Evolutionary conservation across 1,140 invertebrate species (phyloP).

Genomic region (Sycophaga agraensis): DNA sequence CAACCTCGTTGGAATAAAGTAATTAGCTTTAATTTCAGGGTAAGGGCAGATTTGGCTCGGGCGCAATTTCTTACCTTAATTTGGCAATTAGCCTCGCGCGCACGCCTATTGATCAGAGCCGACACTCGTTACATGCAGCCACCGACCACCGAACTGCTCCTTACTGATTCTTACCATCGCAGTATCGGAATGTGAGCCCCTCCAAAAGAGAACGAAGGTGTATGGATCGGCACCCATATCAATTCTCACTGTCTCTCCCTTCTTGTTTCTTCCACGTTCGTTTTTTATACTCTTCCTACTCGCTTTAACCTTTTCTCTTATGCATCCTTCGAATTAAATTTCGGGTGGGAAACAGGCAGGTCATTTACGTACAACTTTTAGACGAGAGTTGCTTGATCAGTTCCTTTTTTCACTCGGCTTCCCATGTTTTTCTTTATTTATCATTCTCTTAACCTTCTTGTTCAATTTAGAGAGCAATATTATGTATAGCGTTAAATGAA

Average conservation of each 20-base stretch:
- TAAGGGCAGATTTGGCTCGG: conserved; percentile 24
- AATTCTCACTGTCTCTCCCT: neutral
- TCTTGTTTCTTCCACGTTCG: neutral
- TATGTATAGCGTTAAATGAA: conserved; percentile 6
- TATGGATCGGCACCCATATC: neutral
- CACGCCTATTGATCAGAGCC: conserved; percentile 29
- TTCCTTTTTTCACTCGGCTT: neutral
- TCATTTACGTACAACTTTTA: conserved; percentile 26
- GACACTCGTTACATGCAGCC: conserved; percentile 26
- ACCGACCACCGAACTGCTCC: no score
- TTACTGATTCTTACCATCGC: no score
- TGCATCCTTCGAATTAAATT: conserved; percentile 23
- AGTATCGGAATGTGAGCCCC: neutral
- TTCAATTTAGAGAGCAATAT: conserved; percentile 21
- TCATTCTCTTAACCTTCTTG: neutral
- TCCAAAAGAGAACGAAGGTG: neutral
- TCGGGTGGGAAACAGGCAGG: neutral
- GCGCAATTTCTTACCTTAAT: conserved; percentile 25
- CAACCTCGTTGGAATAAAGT: conserved; percentile 42
- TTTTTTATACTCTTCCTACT: neutral
- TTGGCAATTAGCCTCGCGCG: conserved; percentile 42
- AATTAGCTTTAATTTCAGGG: conserved; percentile 43
- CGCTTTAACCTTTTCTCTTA: conserved; percentile 16
- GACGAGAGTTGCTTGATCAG: neutral
- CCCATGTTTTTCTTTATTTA: neutral